Conservation (phyloP, 2,797 vertebrate genomes). For the Melanogrammus aeglefinus region DNA sequence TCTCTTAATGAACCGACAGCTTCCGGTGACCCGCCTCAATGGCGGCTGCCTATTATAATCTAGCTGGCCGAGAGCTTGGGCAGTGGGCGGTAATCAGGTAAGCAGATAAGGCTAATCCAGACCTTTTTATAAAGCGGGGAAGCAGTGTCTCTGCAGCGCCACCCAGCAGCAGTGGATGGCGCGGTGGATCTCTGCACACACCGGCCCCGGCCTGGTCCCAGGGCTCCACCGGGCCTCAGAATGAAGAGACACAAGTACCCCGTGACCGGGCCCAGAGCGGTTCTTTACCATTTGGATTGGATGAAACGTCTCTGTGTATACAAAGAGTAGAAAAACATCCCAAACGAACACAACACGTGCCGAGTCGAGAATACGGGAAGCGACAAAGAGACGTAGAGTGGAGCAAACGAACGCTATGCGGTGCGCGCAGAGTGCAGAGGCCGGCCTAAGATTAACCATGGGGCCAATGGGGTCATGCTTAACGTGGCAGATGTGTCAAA, state of each 20-base stretch:
- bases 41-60: background rate
- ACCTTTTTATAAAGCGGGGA: background rate
- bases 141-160: background rate
- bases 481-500: constrained; percentile 22
- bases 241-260: background rate
- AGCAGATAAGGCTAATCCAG: constrained; percentile 4
- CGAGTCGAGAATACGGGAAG: background rate
- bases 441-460: background rate
- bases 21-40: background rate
- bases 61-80: background rate
- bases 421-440: background rate
- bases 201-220: too few relatives aligned
- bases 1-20: background rate
- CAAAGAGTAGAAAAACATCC: background rate
- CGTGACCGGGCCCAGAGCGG: background rate
- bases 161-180: background rate
- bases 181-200: too few relatives aligned
- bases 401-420: background rate
- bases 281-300: background rate
- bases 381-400: background rate
- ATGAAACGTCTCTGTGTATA: background rate
- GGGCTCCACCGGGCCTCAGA: background rate
- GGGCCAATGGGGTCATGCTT: background rate
- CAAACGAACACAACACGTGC: background rate
- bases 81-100: background rate